Conservation (phyloP, 2,113 vertebrate species). For the Malurus elegans region DNA sequence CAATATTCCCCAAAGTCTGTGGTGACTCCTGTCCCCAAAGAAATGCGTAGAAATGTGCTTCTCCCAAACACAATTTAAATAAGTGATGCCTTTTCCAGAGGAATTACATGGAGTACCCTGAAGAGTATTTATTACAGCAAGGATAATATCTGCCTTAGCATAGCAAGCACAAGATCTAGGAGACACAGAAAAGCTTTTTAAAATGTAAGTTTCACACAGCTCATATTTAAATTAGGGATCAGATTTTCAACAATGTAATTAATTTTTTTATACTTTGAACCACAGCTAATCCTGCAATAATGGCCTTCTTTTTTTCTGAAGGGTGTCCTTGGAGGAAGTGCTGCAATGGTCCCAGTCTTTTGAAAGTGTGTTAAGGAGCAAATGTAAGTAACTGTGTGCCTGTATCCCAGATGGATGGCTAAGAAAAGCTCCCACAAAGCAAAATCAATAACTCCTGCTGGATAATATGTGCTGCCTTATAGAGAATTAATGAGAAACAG, state of each 20-base stretch:
- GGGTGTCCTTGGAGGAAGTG: conserved; percentile 58
- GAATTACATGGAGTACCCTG: background rate
- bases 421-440: background rate
- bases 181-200: background rate
- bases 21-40: background rate
- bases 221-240: background rate
- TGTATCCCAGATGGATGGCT: background rate
- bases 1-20: background rate
- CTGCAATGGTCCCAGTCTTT: conserved; percentile 67
- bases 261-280: background rate
- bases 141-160: background rate
- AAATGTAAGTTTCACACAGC: background rate
- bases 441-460: background rate
- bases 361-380: conserved; percentile 66
- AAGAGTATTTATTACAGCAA: background rate
- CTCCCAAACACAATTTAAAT: background rate
- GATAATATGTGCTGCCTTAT: background rate
- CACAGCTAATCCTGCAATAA: background rate
- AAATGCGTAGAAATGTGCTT: background rate
- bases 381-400: conserved; percentile 44
- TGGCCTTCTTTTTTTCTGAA: conserved; percentile 36
- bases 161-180: background rate
- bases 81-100: background rate
- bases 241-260: background rate
- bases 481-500: background rate